phyloP scores from a whole-genome alignment of 2,797 vertebrate species.

The Leucoraja ocellata region DNA sequence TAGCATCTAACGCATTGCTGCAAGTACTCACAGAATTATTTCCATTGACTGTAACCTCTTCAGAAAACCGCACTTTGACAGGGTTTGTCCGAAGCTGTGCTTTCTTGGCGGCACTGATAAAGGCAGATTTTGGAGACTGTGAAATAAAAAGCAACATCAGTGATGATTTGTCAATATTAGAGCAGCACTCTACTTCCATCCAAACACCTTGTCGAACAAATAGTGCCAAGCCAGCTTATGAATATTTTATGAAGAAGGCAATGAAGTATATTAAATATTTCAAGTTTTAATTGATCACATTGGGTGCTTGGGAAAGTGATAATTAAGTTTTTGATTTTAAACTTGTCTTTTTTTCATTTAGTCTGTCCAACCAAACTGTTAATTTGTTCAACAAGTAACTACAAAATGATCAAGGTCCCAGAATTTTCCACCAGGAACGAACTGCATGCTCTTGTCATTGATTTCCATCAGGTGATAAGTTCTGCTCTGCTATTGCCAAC shows the following conservation, averaged over 20 bases:
- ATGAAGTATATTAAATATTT: not conserved
- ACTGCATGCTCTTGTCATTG: too few species aligned
- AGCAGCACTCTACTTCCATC: not conserved
- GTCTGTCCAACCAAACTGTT: not conserved
- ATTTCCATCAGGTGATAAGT: too few species aligned
- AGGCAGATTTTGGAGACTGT: conserved; percentile 96
- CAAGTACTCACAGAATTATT: conserved; percentile 59
- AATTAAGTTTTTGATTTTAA: not conserved
- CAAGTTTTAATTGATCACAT: not conserved
- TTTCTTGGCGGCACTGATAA: conserved; percentile 96
- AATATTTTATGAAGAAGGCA: not conserved
- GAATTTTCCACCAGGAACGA: too few species aligned
- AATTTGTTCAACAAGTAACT: not conserved
- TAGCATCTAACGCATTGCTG: not conserved
- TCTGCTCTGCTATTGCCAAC: too few species aligned
- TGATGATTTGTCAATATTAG: not conserved
- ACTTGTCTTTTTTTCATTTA: not conserved
- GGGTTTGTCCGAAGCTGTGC: conserved; percentile 88
- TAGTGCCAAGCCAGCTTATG: not conserved
- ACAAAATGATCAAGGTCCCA: too few species aligned
- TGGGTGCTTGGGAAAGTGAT: not conserved
- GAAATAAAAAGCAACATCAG: conserved; percentile 48
- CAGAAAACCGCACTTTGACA: conserved; percentile 91
- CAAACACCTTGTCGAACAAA: not conserved
- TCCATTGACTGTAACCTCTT: conserved; percentile 83